Evolutionary conservation across 1,140 invertebrate species (phyloP).

Genomic region (Apis florea): DNA sequence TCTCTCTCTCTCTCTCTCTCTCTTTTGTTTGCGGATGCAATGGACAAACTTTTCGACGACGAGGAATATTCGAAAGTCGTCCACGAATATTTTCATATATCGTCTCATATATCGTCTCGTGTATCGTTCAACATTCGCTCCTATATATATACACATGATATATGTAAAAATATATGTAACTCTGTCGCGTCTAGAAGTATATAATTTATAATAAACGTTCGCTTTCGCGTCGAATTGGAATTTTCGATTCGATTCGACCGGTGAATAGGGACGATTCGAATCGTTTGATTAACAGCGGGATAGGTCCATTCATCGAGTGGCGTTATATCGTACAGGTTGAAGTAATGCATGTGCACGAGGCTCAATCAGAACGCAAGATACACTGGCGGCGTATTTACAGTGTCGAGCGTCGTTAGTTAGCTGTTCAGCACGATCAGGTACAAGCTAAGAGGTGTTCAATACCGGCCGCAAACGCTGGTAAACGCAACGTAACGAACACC

Average conservation of each 20-base stretch:
- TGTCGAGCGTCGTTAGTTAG: constrained; percentile 36
- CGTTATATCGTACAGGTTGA: constrained; percentile 12
- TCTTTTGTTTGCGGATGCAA: background rate
- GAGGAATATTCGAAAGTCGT: background rate
- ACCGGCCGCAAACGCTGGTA: background rate
- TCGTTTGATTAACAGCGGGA: background rate
- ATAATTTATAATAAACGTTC: background rate
- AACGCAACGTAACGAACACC: constrained; percentile 41
- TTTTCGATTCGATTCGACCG: background rate
- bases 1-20: too few relatives aligned
- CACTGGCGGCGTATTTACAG: constrained; percentile 36
- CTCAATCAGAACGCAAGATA: constrained; percentile 45
- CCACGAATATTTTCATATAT: background rate
- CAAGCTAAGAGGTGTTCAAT: constrained; percentile 44
- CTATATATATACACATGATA: too few relatives aligned
- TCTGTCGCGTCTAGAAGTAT: too few relatives aligned
- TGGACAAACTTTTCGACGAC: background rate
- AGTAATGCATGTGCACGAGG: constrained; percentile 29
- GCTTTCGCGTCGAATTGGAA: constrained; percentile 12
- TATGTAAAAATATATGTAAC: too few relatives aligned
- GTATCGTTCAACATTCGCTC: too few relatives aligned
- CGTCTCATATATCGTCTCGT: too few relatives aligned
- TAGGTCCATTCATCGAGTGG: constrained; percentile 6
- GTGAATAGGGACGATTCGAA: background rate
- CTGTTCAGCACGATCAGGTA: constrained; percentile 32